A percentile compares a stretch with the other conserved stretches of the same genome.
phyloP scores from a whole-genome alignment of 2,113 vertebrate genomes.

The Machaerirhynchus nigripectus region DNA sequence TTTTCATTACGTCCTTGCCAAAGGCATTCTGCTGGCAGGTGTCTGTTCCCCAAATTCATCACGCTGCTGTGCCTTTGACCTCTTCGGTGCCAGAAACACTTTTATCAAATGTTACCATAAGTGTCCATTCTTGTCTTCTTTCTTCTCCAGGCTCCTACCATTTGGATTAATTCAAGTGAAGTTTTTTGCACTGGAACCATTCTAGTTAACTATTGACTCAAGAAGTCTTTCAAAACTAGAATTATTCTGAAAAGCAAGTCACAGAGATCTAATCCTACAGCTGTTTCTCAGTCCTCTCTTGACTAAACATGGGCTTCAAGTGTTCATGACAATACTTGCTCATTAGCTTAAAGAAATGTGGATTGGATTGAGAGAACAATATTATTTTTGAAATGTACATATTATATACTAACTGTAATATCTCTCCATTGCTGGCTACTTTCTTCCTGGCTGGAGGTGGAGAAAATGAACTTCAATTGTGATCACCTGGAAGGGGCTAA shows the following conservation, averaged over 20 bases:
- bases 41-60: background rate
- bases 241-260: background rate
- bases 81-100: background rate
- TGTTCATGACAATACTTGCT: background rate
- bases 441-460: background rate
- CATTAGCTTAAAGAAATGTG: background rate
- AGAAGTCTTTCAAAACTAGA: background rate
- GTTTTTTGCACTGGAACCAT: background rate
- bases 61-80: background rate
- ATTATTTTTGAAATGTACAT: background rate
- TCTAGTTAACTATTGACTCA: background rate
- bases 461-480: background rate
- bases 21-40: background rate
- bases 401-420: background rate
- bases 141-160: background rate
- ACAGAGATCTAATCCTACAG: background rate
- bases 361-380: background rate
- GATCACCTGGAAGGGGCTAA: background rate
- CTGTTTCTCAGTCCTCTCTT: background rate
- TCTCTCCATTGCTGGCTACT: background rate
- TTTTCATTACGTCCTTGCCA: background rate
- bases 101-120: background rate
- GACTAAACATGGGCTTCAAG: background rate
- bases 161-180: background rate
- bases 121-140: background rate